Evolutionary conservation across 2,797 vertebrate genomes (phyloP).

Genomic region (Acipenser oxyrinchus): DNA sequence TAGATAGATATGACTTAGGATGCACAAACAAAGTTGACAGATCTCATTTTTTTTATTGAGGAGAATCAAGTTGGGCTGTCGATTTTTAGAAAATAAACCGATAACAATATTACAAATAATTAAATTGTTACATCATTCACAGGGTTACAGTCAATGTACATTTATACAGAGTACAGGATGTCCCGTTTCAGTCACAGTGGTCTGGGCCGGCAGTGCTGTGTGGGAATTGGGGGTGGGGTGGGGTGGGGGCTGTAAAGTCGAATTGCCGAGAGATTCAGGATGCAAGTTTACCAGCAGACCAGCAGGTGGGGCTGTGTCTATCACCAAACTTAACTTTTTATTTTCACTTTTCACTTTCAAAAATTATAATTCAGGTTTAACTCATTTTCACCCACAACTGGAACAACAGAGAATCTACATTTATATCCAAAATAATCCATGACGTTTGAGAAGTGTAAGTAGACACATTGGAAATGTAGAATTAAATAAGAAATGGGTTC

Average conservation of each 20-base stretch:
- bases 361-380: too few species aligned
- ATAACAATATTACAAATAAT: slow-evolving; percentile 81
- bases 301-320: slow-evolving; percentile 48
- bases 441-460: too few species aligned
- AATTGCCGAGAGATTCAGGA: slow-evolving; percentile 14
- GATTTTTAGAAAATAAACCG: slow-evolving; percentile 79
- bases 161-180: slow-evolving; percentile 45
- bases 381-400: too few species aligned
- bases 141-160: slow-evolving; percentile 53
- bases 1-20: too few species aligned
- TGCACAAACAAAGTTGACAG: slow-evolving; percentile 40
- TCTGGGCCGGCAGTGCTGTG: slow-evolving; percentile 27
- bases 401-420: too few species aligned
- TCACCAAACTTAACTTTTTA: slow-evolving; percentile 10
- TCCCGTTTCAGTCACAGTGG: slow-evolving; percentile 42
- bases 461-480: too few species aligned
- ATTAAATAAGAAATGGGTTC: too few species aligned
- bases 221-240: slow-evolving; percentile 1
- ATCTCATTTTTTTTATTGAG: slow-evolving; percentile 67
- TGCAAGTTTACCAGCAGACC: slow-evolving; percentile 30
- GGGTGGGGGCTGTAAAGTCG: slow-evolving; percentile 10
- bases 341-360: too few species aligned
- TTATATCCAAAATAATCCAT: too few species aligned
- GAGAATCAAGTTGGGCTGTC: slow-evolving; percentile 70
- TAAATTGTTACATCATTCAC: slow-evolving; percentile 82